Percentiles rank a stretch among this genome's conserved stretches.
phyloP scores from a whole-genome alignment of 2,113 vertebrate genomes.

The Campylorhamphus procurvoides region DNA sequence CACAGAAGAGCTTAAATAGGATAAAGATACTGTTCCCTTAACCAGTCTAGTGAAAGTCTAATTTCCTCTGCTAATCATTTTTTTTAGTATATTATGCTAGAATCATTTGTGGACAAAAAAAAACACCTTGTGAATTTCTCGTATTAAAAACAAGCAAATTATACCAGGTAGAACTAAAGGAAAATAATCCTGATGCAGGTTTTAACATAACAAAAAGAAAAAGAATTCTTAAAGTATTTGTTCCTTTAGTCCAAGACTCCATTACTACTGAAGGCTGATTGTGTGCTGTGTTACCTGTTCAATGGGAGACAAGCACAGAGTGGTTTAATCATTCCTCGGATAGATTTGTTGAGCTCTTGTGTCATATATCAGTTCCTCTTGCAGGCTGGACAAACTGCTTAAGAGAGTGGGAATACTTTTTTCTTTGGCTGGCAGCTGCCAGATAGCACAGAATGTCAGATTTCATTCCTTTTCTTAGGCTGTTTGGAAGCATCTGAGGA shows the following conservation, averaged over 20 bases:
- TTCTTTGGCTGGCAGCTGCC: neutral
- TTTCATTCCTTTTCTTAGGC: slow-evolving; percentile 8
- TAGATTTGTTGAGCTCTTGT: neutral
- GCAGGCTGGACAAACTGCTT: neutral
- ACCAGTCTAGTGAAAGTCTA: neutral
- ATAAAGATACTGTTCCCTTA: neutral
- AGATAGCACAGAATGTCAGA: neutral
- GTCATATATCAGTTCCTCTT: neutral
- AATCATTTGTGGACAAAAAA: neutral
- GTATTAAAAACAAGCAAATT: neutral
- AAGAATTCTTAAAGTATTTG: neutral
- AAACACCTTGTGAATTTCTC: neutral
- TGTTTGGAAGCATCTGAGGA: slow-evolving; percentile 54
- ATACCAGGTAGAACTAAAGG: neutral
- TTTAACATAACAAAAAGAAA: neutral
- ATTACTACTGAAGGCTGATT: neutral
- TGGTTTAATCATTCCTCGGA: neutral
- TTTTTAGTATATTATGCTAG: neutral
- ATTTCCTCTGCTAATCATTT: neutral
- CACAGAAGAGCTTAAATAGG: neutral
- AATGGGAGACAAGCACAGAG: neutral
- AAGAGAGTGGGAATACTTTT: neutral
- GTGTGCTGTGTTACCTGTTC: neutral
- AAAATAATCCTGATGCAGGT: neutral
- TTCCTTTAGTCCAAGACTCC: neutral